Percentiles rank a stretch among this genome's conserved stretches.
Evolutionary conservation across 1,140 invertebrate species (phyloP).

Genomic region (Orussus abietinus): DNA sequence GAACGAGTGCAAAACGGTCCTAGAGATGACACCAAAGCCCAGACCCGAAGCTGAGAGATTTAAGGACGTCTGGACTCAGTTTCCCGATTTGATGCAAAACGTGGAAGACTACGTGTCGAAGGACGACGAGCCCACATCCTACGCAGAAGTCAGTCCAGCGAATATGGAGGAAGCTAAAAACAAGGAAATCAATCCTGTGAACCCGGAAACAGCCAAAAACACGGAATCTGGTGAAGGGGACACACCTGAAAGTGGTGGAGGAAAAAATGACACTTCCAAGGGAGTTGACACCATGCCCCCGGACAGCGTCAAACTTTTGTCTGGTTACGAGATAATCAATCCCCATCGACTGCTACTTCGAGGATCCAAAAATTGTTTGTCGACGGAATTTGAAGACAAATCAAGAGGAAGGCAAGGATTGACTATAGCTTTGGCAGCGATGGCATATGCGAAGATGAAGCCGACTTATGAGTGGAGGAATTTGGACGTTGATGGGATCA

Average conservation of each 20-base stretch:
- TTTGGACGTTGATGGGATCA: conserved; percentile 34
- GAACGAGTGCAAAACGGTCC: conserved; percentile 11
- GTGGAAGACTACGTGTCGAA: conserved; percentile 28
- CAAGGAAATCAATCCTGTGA: too few relatives aligned
- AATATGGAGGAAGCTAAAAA: too few relatives aligned
- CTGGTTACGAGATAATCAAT: conserved; percentile 34
- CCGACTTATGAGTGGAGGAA: conserved; percentile 29
- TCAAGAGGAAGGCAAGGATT: conserved; percentile 37
- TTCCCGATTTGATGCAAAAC: conserved; percentile 34
- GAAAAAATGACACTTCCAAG: too few relatives aligned
- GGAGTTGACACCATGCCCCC: too few relatives aligned
- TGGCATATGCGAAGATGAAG: conserved; percentile 30
- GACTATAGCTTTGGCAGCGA: conserved; percentile 24
- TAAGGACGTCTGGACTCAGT: conserved; percentile 25
- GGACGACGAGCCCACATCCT: conserved; percentile 26
- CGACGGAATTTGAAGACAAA: conserved; percentile 14
- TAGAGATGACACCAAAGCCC: conserved; percentile 26
- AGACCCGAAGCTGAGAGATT: conserved; percentile 15
- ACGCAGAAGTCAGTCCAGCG: too few relatives aligned
- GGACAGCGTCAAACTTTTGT: too few relatives aligned
- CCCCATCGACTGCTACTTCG: conserved; percentile 30
- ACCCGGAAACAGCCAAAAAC: too few relatives aligned
- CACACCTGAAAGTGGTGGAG: too few relatives aligned
- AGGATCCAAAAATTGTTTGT: conserved; percentile 31
- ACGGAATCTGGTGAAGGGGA: too few relatives aligned